Evolutionary conservation across 2,113 vertebrate species (phyloP), one percentile per base, ranked within the genome.

Genomic region (Capreolus pygargus): DNA sequence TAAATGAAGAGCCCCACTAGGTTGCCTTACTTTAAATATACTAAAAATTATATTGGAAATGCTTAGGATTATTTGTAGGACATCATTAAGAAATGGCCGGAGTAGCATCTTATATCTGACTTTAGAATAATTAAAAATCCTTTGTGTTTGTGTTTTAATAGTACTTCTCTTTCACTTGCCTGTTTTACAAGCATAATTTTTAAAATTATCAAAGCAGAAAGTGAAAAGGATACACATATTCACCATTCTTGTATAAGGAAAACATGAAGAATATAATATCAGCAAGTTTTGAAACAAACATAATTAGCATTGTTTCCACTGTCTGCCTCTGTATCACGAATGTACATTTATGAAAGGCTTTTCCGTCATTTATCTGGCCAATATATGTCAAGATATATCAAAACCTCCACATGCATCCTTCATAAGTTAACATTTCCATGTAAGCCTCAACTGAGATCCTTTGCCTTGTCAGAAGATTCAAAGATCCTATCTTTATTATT

Each of bases 21-120:
- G 98, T 97, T 97, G 98, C 98, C 97, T 97, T 98, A 98, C 81
- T 98, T 99, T 98, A 98, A 98, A 99, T 98, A 98, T 94, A 96
- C 87, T 97, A 98, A 97, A 98, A 97, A 98, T 97, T 97, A 97
- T 91, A 97, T 98, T 97, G 96, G 58, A 98, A 98, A 98, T 74
- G 88, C 79, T 98, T 45, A 3, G 86, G 93, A 98, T 94, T 98
- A 96, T 98, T 97, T 98, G 86, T 89, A 98, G 45, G 13, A 94
- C 43, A 97, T 67, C 96, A 79, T n/a, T 97, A 82, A 98, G 61
- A 98, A 97, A 97, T 45, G 81, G 30, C 61, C 86, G 95, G 61
- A 50, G 52, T 8, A 96, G 57, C 27, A 82, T 86, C 90, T 97
- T 96, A 95, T 21, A 96, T 76, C n/a, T 98, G 88, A 45, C 95